Evolutionary conservation across 2,797 vertebrate species (phyloP).

Genomic region (Macropus fuliginosus): DNA sequence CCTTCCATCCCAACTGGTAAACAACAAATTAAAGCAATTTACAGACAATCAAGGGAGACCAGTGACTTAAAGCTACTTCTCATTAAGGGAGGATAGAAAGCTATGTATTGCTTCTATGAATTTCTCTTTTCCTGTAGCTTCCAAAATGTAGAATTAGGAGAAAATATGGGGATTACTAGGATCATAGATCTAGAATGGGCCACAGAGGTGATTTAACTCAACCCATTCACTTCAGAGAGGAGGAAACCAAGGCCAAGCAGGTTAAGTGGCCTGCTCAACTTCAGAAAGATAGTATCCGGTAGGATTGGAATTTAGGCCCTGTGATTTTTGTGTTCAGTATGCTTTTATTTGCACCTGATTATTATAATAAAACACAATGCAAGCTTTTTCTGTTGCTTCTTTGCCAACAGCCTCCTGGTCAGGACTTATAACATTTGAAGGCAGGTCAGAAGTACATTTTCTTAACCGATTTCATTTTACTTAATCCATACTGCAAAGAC

Average conservation of each 20-base stretch:
- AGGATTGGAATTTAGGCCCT: neutral
- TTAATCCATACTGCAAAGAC: neutral
- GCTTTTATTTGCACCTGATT: neutral
- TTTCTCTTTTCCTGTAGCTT: neutral
- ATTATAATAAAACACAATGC: neutral
- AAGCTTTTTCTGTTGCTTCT: neutral
- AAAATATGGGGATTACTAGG: neutral
- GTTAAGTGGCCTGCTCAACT: neutral
- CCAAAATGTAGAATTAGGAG: slow-evolving; percentile 29
- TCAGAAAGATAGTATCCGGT: neutral
- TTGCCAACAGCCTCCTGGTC: neutral
- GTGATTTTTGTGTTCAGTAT: neutral
- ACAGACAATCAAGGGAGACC: neutral
- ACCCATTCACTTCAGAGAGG: neutral
- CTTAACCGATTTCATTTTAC: neutral
- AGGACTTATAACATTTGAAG: neutral
- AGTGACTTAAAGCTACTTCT: neutral
- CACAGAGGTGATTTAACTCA: neutral
- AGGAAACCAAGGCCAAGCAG: neutral
- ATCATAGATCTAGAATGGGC: neutral
- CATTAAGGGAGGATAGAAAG: neutral
- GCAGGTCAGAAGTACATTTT: neutral
- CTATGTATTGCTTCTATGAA: neutral
- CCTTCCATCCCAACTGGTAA: neutral
- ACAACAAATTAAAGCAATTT: slow-evolving; percentile 17